Base-by-base conservation (phyloP, 35 echinoderm and acorn worm genomes). In the Hemicentrotus pulcherrimus region DNA sequence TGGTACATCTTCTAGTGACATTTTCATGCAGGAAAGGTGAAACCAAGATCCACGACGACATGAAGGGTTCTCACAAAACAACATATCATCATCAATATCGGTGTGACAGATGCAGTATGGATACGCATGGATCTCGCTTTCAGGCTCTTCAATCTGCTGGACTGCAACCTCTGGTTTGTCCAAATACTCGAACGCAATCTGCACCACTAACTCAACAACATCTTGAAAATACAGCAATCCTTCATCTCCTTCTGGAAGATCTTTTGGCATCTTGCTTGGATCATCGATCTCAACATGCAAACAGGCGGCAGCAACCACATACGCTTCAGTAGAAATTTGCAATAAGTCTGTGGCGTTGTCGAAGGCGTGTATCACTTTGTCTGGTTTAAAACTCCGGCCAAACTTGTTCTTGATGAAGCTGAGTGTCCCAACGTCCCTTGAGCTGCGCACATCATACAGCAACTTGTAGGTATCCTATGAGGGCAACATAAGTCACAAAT, bases 391-490 rank as follows among this genome's bases (percentile, higher is more conserved):
- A 22, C 24, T 86, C n/a, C 86, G 86, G 28, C 19, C 9, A 86
- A 30, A 86, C 32, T 86, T 86, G 2, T 86, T n/a, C 86, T 31
- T 86, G 32, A 86, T 86, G 86, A 19, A 86, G 32, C n/a, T 31
- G 86, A 86, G 86, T 86, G 86, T 86, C n/a, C 19, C 86, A 31
- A 86, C 32, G 86, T 12, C 86, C 32, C 9, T 86, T 86, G 86
- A 86, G 32, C 86, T 86, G 86, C 32, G 32, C n/a, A 86, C 86
- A 86, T 86, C 86, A 86, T 86, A 86, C 28, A 86, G 2, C 86
- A 86, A 86, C 30, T 86, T 86, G 86, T 86, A 86, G 86, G 86
- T 86, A 33, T 86, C 86, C 86, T 86, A 33, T 86, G 86, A 86
- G 86, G 24, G 86, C n/a, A 86, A 86, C 32, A 86, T 30, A 86